A percentile compares a stretch with the other conserved stretches of the same genome.
phyloP scores from a whole-genome alignment of 2,888 invertebrate species.

The Spodoptera littoralis region DNA sequence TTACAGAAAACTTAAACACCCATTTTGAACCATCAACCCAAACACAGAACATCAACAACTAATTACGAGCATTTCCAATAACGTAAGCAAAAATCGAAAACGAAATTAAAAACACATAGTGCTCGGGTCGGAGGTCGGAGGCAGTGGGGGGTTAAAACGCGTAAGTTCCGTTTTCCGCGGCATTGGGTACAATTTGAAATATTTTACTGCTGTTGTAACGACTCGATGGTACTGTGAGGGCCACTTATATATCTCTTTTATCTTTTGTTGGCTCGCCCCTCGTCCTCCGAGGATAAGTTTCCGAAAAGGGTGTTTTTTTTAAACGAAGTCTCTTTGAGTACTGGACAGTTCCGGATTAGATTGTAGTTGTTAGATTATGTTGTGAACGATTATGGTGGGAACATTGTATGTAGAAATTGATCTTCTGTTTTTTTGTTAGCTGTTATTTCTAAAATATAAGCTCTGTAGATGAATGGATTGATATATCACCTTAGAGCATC shows the following conservation, averaged over 20 bases:
- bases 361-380: constrained; percentile 46
- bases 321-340: constrained; percentile 56
- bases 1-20: constrained; percentile 28
- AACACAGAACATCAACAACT: constrained; percentile 43
- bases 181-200: constrained; percentile 89
- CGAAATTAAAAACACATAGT: constrained; percentile 70
- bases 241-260: constrained; percentile 89
- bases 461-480: background rate
- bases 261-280: constrained; percentile 85
- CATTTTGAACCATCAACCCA: constrained; percentile 32
- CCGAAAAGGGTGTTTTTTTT: constrained; percentile 73
- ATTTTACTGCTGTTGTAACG: constrained; percentile 89
- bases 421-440: too few species aligned
- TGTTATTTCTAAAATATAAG: too few species aligned
- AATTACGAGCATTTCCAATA: constrained; percentile 53
- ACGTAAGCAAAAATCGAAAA: constrained; percentile 64
- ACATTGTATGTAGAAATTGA: background rate
- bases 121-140: constrained; percentile 37
- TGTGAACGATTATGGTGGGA: constrained; percentile 36
- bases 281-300: constrained; percentile 78
- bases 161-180: constrained; percentile 88
- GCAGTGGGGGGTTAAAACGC: constrained; percentile 68
- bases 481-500: too few species aligned
- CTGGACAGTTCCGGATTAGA: constrained; percentile 48
- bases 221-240: constrained; percentile 88